phyloP scores from a whole-genome alignment of 2,797 vertebrate species.

The Acrossocheilus fasciatus region DNA sequence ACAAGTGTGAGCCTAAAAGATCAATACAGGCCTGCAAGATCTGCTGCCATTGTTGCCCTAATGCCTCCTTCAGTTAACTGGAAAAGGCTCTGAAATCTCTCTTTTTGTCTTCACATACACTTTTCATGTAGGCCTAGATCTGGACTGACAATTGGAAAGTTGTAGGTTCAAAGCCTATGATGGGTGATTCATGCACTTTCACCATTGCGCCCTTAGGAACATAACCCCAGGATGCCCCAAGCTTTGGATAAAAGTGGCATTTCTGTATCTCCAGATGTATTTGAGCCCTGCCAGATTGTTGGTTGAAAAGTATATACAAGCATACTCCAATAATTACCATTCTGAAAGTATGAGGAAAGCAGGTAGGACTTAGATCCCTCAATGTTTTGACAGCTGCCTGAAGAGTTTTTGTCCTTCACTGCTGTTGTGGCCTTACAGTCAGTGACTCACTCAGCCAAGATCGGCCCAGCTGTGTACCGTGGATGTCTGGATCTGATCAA shows the following conservation, averaged over 20 bases:
- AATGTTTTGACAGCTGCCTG: constrained; percentile 80
- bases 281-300: constrained; percentile 10
- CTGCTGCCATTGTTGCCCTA: constrained; percentile 73
- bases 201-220: neutral
- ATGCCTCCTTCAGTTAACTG: constrained; percentile 76
- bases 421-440: constrained; percentile 64
- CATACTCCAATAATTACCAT: neutral
- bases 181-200: neutral
- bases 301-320: neutral
- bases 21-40: constrained; percentile 65
- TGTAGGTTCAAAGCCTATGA: neutral
- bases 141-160: neutral
- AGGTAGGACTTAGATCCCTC: constrained; percentile 35
- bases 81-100: constrained; percentile 38
- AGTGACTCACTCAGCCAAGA: constrained; percentile 69
- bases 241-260: neutral
- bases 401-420: constrained; percentile 51
- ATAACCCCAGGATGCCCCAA: neutral
- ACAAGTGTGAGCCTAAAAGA: constrained; percentile 64
- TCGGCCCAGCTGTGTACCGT: constrained; percentile 70
- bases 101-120: neutral
- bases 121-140: neutral
- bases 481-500: constrained; percentile 74
- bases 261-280: neutral
- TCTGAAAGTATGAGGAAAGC: constrained; percentile 40